These are phyloP conservation scores for Cladorhizidae sp. DNA, from an alignment of 37 sponge, comb jelly and placozoan genomes.

Conservation along the genomic window DNA sequence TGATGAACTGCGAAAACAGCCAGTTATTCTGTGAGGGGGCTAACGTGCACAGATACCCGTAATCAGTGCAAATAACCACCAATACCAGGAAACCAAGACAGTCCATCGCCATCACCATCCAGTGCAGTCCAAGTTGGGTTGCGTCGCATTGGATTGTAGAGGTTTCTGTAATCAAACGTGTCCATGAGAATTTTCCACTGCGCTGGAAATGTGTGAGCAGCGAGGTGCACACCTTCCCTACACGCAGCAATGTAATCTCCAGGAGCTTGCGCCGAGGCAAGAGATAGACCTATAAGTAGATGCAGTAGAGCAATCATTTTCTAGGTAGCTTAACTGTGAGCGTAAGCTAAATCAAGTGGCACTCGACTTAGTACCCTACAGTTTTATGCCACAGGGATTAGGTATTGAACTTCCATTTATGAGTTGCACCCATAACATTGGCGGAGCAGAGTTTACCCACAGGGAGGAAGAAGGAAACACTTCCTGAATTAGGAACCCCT, in stretches of 20 bases:
- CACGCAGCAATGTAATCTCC: background rate
- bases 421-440: no score
- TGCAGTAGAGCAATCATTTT: no score
- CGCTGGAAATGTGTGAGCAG: background rate
- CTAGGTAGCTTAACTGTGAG: no score
- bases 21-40: slow-evolving; percentile 7
- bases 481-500: no score
- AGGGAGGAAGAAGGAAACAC: no score
- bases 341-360: no score
- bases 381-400: no score
- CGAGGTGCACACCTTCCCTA: background rate
- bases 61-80: background rate
- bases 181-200: background rate
- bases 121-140: background rate
- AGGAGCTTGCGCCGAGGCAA: background rate
- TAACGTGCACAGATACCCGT: background rate
- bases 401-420: no score
- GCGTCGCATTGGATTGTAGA: background rate
- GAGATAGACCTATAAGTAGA: no score
- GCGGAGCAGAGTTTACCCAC: no score
- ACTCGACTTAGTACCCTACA: no score
- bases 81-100: background rate
- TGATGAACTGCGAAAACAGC: slow-evolving; percentile 11
- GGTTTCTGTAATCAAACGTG: background rate
- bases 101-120: background rate